A percentile compares a stretch with the other conserved stretches of the same genome.
Conservation (phyloP, 2,888 invertebrate species). For the Homarus gammarus region DNA sequence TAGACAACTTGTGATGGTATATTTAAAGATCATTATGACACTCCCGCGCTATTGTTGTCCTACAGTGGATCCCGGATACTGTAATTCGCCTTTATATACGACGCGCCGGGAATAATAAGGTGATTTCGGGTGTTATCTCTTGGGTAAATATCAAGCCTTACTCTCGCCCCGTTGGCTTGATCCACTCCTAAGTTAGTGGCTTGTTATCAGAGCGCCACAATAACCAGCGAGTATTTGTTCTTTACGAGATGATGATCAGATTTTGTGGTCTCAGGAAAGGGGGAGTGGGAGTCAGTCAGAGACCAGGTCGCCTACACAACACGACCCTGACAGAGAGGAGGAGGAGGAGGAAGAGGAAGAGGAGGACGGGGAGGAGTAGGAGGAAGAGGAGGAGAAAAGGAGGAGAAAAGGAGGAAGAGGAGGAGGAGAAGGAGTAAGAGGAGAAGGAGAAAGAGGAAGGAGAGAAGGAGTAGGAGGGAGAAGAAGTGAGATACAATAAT, state of each 20-base stretch:
- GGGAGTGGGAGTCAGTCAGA: background rate
- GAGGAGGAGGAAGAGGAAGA: background rate
- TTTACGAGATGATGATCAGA: constrained; percentile 6
- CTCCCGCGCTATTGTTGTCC: constrained; percentile 50
- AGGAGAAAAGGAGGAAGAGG: too few relatives aligned
- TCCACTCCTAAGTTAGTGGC: background rate
- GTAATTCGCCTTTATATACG: constrained; percentile 47
- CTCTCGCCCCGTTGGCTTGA: background rate
- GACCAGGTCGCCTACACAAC: background rate
- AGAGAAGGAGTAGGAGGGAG: too few relatives aligned
- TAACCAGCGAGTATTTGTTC: background rate
- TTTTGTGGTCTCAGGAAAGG: constrained; percentile 19
- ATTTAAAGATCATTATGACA: constrained; percentile 71
- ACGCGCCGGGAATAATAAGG: constrained; percentile 43
- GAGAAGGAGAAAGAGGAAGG: too few relatives aligned
- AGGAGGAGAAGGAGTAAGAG: too few relatives aligned
- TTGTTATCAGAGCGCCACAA: background rate
- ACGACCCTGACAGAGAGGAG: background rate
- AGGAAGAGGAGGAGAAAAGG: too few relatives aligned
- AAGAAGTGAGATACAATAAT: too few relatives aligned
- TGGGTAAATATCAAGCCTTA: background rate
- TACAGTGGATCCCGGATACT: constrained; percentile 41
- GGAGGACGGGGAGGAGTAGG: too few relatives aligned
- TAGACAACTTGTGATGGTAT: constrained; percentile 62
- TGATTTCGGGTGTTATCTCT: constrained; percentile 38